Conservation (phyloP, 2,113 vertebrate species). For the Dasypus novemcinctus region DNA sequence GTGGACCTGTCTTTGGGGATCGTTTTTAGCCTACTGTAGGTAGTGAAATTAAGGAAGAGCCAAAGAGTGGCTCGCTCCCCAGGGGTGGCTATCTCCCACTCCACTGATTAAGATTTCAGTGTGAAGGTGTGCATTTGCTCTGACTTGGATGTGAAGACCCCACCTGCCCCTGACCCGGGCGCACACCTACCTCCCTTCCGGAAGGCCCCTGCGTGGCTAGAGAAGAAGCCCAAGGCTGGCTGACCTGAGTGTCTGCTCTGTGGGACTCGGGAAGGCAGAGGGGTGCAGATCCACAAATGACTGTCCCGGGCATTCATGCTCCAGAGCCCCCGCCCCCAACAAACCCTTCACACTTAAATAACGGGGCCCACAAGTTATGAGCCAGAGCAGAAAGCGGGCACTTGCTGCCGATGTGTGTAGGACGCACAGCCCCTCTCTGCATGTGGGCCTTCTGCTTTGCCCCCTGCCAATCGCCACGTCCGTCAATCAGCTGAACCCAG, state of each 20-base stretch:
- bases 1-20: neutral
- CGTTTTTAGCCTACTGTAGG: neutral
- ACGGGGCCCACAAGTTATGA: neutral
- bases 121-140: neutral
- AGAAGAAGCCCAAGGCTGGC: neutral
- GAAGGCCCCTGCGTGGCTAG: neutral
- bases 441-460: neutral
- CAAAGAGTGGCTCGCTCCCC: neutral
- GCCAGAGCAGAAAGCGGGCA: neutral
- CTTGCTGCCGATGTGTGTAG: neutral
- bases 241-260: neutral
- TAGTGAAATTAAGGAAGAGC: neutral
- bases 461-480: neutral
- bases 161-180: fast-evolving
- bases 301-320: neutral
- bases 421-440: neutral
- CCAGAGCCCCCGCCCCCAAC: no score
- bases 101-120: neutral
- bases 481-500: no score
- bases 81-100: neutral
- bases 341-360: neutral
- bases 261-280: neutral
- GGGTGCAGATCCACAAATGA: neutral
- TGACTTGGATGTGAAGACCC: neutral
- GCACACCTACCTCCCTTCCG: neutral